Base-by-base conservation (phyloP, 2,888 invertebrate species). In the Parascotia fuliginaria region DNA sequence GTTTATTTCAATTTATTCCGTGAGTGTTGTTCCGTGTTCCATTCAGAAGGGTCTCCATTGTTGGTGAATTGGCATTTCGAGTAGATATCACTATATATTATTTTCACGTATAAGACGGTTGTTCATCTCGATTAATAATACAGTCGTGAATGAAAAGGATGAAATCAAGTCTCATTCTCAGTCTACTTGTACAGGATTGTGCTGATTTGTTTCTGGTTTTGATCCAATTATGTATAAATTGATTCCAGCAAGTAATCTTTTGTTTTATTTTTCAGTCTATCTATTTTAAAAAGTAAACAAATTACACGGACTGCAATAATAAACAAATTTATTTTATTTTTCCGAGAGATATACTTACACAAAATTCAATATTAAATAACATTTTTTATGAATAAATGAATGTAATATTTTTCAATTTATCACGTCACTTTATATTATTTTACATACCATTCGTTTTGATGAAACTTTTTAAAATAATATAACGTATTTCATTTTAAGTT, bases 11-110 rank as follows among this genome's bases (percentile, higher is more conserved):
- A 43, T 42, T 39, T 39, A 33, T 39, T 39, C 44, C 34, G 4
- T 19, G 16, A 29, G 34, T 39, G 29, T 34, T 39, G 42, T 49
- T 43, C 29, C 36, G 29, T 43, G 34, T 43, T 40, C 12, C 34
- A 29, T 31, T 29, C 36, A 31, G 15, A 31, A 24, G 42, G 36
- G 39, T 32, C 34, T 13, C 29, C 12, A 39, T 49, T 49, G 42
- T 42, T 39, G 16, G 11, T 19, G 29, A 49, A 39, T 46, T 43
- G 49, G 31, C 39, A 43, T 34, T 42, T 43, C 2, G 32, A 34
- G 34, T n/a, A 22, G 27, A 33, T 39, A 29, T 34, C 46, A 34
- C 32, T 36, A 43, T 29, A 40, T 22, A n/a, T n/a, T n/a, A n/a
- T 40, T 43, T 12, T 27, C 38, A 32, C 42, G 31, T 36, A 36